Evolutionary conservation across 2,888 invertebrate species (phyloP).

Genomic region (Allacma fusca): DNA sequence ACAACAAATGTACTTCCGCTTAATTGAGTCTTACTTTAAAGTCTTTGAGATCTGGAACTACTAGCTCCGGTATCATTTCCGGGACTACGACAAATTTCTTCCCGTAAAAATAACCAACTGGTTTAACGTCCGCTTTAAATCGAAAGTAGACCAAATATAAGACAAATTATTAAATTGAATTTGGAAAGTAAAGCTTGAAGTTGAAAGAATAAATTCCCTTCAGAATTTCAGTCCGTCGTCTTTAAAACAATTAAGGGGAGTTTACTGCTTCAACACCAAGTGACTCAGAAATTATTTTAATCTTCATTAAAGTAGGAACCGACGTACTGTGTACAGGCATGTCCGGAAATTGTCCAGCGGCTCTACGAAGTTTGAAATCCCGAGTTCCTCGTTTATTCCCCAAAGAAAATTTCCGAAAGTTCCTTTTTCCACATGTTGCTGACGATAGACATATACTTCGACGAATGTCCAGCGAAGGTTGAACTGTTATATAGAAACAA

Average conservation of each 20-base stretch:
- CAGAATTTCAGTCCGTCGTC: too few species aligned
- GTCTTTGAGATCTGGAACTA: slow-evolving; percentile 86
- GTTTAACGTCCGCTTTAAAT: slow-evolving; percentile 77
- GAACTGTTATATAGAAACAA: too few species aligned
- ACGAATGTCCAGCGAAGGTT: background rate
- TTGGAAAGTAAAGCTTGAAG: too few species aligned
- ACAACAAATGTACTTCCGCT: too few species aligned
- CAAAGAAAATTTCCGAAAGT: slow-evolving; percentile 81
- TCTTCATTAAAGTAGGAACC: background rate
- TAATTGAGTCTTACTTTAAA: slow-evolving; percentile 63
- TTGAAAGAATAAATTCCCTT: too few species aligned
- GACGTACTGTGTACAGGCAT: slow-evolving; percentile 73
- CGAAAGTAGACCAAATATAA: too few species aligned
- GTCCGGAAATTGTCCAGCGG: slow-evolving; percentile 69
- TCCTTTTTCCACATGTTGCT: slow-evolving; percentile 73
- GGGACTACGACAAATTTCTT: slow-evolving; percentile 73
- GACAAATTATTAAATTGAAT: slow-evolving; percentile 40
- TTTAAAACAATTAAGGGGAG: too few species aligned
- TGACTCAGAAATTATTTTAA: background rate
- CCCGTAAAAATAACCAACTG: slow-evolving; percentile 70
- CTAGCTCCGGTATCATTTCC: slow-evolving; percentile 90
- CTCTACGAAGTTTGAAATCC: slow-evolving; percentile 72
- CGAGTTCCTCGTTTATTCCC: slow-evolving; percentile 79
- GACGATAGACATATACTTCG: slow-evolving; percentile 65
- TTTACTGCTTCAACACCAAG: slow-evolving; percentile 42